These are phyloP conservation scores for Jordanella pulchra DNA, from an alignment of 2,797 vertebrate genomes.

Conservation along the genomic window DNA sequence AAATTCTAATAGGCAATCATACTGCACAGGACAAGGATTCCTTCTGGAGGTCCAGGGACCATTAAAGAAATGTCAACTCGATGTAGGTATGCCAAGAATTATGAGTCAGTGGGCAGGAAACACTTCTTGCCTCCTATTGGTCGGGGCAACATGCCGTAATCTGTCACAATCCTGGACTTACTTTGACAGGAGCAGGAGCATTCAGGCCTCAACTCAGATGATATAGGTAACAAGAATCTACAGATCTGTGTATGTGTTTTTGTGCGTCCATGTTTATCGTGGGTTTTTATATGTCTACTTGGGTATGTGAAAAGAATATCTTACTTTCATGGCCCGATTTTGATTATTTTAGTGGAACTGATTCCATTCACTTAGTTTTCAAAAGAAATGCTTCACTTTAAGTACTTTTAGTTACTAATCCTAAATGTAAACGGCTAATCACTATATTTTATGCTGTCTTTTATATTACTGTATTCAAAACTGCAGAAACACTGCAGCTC, in stretches of 20 bases:
- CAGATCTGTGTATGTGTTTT: conserved; percentile 34
- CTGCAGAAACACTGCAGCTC: not conserved
- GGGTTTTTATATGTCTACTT: conserved; percentile 29
- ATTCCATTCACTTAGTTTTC: conserved; percentile 18
- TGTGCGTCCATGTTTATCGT: conserved; percentile 26
- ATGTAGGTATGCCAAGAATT: conserved; percentile 83
- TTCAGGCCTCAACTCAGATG: conserved; percentile 73
- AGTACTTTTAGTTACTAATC: conserved; percentile 28
- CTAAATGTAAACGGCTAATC: conserved; percentile 27
- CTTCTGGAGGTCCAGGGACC: conserved; percentile 78
- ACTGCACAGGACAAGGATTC: conserved; percentile 74
- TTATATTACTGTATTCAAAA: conserved; percentile 22
- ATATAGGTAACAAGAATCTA: conserved; percentile 62
- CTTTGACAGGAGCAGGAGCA: conserved; percentile 79
- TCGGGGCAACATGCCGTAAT: conserved; percentile 77
- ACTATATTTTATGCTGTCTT: not conserved
- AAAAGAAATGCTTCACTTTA: conserved; percentile 1
- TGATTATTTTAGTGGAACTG: conserved; percentile 13
- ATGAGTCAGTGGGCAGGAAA: conserved; percentile 82
- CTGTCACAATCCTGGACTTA: conserved; percentile 81
- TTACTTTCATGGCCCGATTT: conserved; percentile 10
- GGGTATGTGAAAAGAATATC: conserved; percentile 4
- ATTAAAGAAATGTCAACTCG: conserved; percentile 85
- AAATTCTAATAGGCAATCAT: conserved; percentile 86
- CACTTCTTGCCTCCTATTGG: conserved; percentile 76